These are phyloP conservation scores for Ahaetulla prasina DNA, from an alignment of 2,113 vertebrate species.

Conservation along the genomic window DNA sequence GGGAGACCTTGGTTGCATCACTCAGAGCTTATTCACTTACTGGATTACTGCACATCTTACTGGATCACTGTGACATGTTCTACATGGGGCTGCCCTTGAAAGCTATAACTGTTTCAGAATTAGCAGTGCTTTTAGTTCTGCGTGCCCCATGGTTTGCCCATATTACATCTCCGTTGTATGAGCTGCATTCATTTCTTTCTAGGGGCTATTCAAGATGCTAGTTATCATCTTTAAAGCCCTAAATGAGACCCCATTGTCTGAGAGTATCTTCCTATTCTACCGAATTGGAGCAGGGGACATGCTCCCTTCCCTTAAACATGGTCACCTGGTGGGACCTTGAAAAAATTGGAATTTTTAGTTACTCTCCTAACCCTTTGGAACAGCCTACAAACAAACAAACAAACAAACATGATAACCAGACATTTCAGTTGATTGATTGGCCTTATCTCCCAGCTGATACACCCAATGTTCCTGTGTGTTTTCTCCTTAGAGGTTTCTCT, in stretches of 20 bases:
- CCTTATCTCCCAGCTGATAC: not conserved
- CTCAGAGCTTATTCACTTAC: not conserved
- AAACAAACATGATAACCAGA: not conserved
- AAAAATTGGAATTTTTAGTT: not conserved
- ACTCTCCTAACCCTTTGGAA: not conserved
- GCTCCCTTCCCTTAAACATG: not conserved
- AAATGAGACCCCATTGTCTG: not conserved
- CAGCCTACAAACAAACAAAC: not conserved
- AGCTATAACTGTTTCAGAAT: not conserved
- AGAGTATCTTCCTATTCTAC: not conserved
- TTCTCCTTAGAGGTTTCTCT: not conserved
- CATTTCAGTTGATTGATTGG: not conserved
- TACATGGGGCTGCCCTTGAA: not conserved
- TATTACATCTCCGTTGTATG: not conserved
- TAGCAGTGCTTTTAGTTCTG: not conserved
- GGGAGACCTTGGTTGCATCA: not conserved
- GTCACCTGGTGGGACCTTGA: not conserved
- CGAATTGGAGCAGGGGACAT: not conserved
- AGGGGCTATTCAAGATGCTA: not conserved
- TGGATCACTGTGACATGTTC: not conserved
- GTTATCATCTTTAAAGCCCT: not conserved
- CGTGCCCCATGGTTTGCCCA: not conserved
- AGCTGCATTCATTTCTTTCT: not conserved
- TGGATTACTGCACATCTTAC: not conserved
- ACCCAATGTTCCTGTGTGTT: not conserved